Evolutionary conservation across 2,113 vertebrate species (phyloP), one percentile per base, ranked within the genome.

Genomic region (Corynorhinus townsendii): DNA sequence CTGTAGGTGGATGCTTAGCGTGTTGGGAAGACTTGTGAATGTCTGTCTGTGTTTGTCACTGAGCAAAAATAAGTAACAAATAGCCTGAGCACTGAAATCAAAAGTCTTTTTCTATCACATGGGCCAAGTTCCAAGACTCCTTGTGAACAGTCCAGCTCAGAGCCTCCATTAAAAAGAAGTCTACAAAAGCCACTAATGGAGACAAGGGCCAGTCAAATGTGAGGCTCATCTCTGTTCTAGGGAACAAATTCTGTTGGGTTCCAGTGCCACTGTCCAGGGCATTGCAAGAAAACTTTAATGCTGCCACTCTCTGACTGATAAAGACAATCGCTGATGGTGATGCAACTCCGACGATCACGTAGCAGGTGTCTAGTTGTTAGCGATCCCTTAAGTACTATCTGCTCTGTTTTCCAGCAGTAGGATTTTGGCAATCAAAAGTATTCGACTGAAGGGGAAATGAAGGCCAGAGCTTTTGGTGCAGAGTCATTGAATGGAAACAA

Each of bases 61-160:
- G 66, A 35, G 38, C 52, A 76, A 87, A 95, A 91, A 38, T 66
- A 71, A 92, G 35, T 38, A 71, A 92, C 75, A 66, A 92, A 66
- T 1, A 3, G 83, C 22, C n/a, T 71, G 56, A 76, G 73, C 68
- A 84, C 85, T 77, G 26, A 82, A 96, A 96, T 87, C 35, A 79
- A 66, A 81, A 96, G 49, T 15, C 71, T 33, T 92, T 86, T 86
- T 86, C 68, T 95, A 71, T 76, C 4, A 0, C 30, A 59, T 38
- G 45, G 52, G 52, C 77, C 75, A 86, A 76, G 35, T 91, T 93
- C 92, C 81, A 91, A 92, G 73, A 82, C 24, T 93, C 56, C 90
- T 30, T 62, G 72, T 88, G 56, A 95, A 92, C 40, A 86, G 68
- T 79, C 28, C 40, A 79, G 4, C 56, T 96, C 85, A 75, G 40